Percentiles rank a stretch among this genome's conserved stretches.
Evolutionary conservation across 2,797 vertebrate genomes (phyloP).

Genomic region (Lagocephalus sceleratus): DNA sequence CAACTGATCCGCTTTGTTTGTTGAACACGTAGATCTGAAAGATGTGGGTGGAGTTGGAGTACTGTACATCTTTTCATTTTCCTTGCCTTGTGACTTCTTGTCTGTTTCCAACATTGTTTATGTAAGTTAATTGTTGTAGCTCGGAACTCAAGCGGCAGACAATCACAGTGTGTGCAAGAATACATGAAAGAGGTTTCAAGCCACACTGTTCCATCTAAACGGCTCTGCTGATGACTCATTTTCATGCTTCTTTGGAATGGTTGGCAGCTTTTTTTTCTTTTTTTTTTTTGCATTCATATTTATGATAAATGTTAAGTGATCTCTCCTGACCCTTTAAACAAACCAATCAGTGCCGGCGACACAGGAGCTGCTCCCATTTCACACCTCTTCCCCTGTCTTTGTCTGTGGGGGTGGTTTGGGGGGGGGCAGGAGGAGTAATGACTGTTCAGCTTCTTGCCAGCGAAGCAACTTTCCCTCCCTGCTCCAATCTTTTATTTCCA

Average conservation of each 20-base stretch:
- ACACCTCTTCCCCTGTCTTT: constrained; percentile 38
- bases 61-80: too few relatives aligned
- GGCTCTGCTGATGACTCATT: constrained; percentile 9
- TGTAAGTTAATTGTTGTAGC: too few relatives aligned
- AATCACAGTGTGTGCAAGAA: too few relatives aligned
- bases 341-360: constrained; percentile 50
- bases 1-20: too few relatives aligned
- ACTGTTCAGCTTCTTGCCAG: constrained; percentile 61
- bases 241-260: constrained; percentile 6
- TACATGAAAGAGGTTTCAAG: too few relatives aligned
- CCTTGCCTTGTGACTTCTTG: too few relatives aligned
- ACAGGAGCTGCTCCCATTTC: constrained; percentile 39
- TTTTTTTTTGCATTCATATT: constrained; percentile 43
- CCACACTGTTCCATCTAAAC: too few relatives aligned
- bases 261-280: constrained; percentile 23
- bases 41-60: not conserved
- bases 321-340: constrained; percentile 60
- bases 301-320: constrained; percentile 49
- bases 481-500: constrained; percentile 67
- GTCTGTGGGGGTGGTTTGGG: constrained; percentile 26
- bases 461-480: constrained; percentile 72
- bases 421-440: constrained; percentile 56
- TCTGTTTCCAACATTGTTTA: too few relatives aligned
- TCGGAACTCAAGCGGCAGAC: too few relatives aligned
- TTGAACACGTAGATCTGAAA: not conserved